Conservation (phyloP, 2,797 vertebrate species). For the Coccyzus lansbergi region DNA sequence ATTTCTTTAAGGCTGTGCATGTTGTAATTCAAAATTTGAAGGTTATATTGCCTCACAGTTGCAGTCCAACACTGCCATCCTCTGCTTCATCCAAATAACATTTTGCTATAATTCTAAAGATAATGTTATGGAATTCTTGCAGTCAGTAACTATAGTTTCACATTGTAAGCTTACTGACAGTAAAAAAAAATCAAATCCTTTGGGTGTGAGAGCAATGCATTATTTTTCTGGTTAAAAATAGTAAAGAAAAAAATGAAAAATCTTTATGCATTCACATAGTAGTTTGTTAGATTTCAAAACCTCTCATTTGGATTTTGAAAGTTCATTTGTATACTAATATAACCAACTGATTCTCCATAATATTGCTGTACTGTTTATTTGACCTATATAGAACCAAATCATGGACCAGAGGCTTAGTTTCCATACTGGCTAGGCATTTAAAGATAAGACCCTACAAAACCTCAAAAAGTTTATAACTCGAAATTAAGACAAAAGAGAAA, state of each 20-base stretch:
- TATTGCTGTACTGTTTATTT: not conserved
- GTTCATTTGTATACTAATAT: not conserved
- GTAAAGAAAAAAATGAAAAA: not conserved
- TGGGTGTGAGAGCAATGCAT: not conserved
- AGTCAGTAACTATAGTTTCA: not conserved
- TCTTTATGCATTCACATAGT: not conserved
- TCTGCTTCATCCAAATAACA: conserved; percentile 59
- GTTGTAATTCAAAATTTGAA: conserved; percentile 17
- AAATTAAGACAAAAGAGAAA: not conserved
- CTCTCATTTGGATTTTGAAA: not conserved
- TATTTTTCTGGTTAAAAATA: not conserved
- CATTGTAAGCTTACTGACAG: not conserved
- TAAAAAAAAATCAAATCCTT: not conserved
- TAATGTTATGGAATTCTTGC: not conserved
- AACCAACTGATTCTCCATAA: not conserved
- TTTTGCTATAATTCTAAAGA: not conserved
- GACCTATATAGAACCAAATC: not conserved
- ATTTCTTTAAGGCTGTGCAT: conserved; percentile 8
- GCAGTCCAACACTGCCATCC: conserved; percentile 71
- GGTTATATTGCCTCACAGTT: conserved; percentile 34
- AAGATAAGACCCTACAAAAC: not conserved
- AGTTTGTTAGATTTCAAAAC: not conserved
- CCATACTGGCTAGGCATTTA: not conserved
- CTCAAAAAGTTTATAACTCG: not conserved
- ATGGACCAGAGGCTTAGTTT: not conserved